Base-by-base conservation (phyloP, 2,797 vertebrate genomes). In the Myotis myotis region DNA sequence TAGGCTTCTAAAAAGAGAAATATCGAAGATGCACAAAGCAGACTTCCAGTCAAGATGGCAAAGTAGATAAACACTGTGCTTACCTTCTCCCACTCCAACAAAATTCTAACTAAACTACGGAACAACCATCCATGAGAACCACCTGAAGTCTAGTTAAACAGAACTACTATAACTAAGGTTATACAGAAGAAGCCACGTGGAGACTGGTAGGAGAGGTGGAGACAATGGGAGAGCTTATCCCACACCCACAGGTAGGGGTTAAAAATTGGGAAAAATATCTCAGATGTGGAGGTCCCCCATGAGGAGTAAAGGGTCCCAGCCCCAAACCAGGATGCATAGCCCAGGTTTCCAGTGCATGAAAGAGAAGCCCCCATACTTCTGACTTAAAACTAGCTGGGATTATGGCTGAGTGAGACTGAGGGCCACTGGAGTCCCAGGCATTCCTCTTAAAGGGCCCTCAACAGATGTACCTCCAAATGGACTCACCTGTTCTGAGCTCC, bases 1-100 rank as follows among this genome's bases (percentile, higher is more conserved):
- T 76, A 89, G 28, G 20, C 38, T 93, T 71, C 62, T 51, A 89
- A 93, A 92, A 55, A 92, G 25, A 93, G 41, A 82, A 79, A 20
- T 38, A 76, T 55, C 74, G 92, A 55, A 86, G n/a, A 68, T 62
- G 60, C 11, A 89, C 25, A 93, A 72, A 81, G 30, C 23, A 87
- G 23, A 51, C 74, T 76, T 75, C 30, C 47, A n/a, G 47, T 51
- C 47, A 76, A 51, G 11, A 76, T 51, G 30, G 47, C 47, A 51
- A 51, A 51, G 74, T 51, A n/a, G 17, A 5, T 75, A 76, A 76
- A 72, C 41, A 72, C 41, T 17, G 23, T 41, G 70, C 41, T 72
- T 47, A 72, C 74, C 5, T 51, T 51, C 20, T 51, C 47, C 10
- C 44, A 76, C 17, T 20, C 51, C 47, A 51, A 51, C 47, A 76